Evolutionary conservation across 2,113 vertebrate genomes (phyloP), one percentile per base, ranked within the genome.

Genomic region (Caracal caracal): DNA sequence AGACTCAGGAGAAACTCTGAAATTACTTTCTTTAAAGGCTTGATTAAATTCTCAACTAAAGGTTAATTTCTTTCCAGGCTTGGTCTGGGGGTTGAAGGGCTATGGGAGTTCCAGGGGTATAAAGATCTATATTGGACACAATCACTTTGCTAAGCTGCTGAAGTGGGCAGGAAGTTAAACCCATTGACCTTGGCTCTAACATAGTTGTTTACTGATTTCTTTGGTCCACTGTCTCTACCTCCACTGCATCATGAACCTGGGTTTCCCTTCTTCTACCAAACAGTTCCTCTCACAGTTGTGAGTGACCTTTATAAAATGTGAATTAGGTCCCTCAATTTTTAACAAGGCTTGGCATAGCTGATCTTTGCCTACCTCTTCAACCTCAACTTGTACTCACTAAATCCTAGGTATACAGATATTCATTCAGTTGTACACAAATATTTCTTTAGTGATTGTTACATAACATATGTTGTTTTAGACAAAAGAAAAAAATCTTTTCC

Each of bases 1-100:
- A 87, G 59, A 90, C 20, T 6, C 68, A 81, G n/a, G 59, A 90
- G 49, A 90, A 78, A 97, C 59, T 71, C 24, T 33, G 68, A 82
- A 87, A 56, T 95, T 70, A 87, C 15, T 93, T 68, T 94, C 40
- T 61, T 95, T 40, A 90, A 47, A n/a, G 49, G 71, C 26, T 84
- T 76, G 37, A 87, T 63, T 81, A 76, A 87, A 93, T 56, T 93
- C 81, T 80, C 33, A 51, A 61, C 6, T n/a, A 63, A 81, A 78
- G 56, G 47, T 26, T 51, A 49, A 78, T 66, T 71, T 92, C 53
- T 92, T 79, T 71, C 26, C 7, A 78, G 88, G 30, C 8, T 75
- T 93, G n/a, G n/a, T 70, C 26, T 91, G 24, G n/a, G 40, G 20
- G 33, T 88, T 51, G 6, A 88, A 37, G 20, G 35, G 19, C 49